These are phyloP conservation scores for Philereme transversata DNA, from an alignment of 2,888 invertebrate genomes.

Conservation along the genomic window DNA sequence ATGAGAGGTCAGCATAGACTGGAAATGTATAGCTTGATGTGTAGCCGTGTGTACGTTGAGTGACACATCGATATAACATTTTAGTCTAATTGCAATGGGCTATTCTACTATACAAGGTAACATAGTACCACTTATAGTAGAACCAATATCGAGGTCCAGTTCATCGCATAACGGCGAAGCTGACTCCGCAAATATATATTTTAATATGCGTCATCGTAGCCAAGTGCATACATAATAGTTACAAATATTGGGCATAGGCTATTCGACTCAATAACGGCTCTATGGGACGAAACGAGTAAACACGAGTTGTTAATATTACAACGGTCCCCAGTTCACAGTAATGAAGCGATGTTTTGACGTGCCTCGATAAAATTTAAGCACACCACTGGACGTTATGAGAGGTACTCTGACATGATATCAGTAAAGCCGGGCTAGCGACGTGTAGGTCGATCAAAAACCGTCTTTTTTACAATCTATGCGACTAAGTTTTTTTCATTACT, in stretches of 20 bases:
- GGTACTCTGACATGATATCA: slow-evolving; percentile 30
- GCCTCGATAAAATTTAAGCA: slow-evolving; percentile 59
- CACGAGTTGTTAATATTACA: slow-evolving; percentile 26
- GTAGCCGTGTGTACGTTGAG: too few relatives aligned
- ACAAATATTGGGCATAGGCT: slow-evolving; percentile 1
- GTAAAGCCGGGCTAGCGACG: slow-evolving; percentile 17
- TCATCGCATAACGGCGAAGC: too few relatives aligned
- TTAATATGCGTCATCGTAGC: neutral
- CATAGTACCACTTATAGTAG: too few relatives aligned
- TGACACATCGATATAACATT: too few relatives aligned
- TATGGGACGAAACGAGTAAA: slow-evolving; percentile 1
- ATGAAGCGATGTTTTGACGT: slow-evolving; percentile 53
- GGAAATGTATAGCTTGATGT: too few relatives aligned
- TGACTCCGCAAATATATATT: too few relatives aligned
- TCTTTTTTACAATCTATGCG: neutral
- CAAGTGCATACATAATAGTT: neutral
- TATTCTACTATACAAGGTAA: too few relatives aligned
- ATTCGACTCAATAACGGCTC: slow-evolving; percentile 5
- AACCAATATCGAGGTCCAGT: too few relatives aligned
- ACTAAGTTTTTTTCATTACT: too few relatives aligned
- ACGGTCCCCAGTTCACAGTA: slow-evolving; percentile 44
- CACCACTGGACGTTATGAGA: slow-evolving; percentile 47
- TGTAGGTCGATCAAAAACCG: neutral
- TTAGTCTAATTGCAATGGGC: too few relatives aligned
- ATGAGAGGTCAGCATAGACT: too few relatives aligned